Percentiles rank a stretch among this genome's conserved stretches.
Evolutionary conservation across 2,797 vertebrate genomes (phyloP).

Genomic region (Danio kyathit): DNA sequence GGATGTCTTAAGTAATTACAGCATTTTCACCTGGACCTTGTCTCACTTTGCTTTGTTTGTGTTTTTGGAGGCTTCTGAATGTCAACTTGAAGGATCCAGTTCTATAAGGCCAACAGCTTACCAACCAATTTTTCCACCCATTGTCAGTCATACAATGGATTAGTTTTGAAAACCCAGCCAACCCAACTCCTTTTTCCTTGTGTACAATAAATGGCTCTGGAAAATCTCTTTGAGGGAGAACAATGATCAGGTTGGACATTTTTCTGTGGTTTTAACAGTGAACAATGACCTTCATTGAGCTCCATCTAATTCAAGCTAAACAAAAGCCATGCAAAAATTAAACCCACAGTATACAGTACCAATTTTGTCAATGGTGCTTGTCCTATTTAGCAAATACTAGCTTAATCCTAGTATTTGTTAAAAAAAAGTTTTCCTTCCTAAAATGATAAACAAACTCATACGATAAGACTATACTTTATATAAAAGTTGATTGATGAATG

Average conservation of each 20-base stretch:
- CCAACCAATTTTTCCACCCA: background rate
- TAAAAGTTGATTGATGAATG: background rate
- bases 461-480: background rate
- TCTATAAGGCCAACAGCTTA: background rate
- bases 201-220: background rate
- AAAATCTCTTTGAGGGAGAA: background rate
- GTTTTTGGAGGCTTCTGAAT: constrained; percentile 6
- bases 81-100: constrained; percentile 7
- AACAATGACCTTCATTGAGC: background rate
- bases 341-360: background rate
- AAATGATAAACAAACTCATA: background rate
- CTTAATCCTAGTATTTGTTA: too few relatives aligned
- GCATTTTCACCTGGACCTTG: background rate
- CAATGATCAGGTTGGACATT: background rate
- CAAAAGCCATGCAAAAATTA: background rate
- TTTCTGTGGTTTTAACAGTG: constrained; percentile 5
- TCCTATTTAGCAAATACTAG: too few relatives aligned
- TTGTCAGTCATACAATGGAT: background rate
- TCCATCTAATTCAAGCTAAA: background rate
- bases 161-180: background rate
- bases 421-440: background rate
- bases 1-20: constrained; percentile 15
- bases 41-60: constrained; percentile 11
- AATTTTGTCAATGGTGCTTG: background rate
- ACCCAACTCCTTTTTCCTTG: background rate